Evolutionary conservation across 2,797 vertebrate genomes (phyloP), one percentile per base, ranked within the genome.

Genomic region (Clarias laeviceps): DNA sequence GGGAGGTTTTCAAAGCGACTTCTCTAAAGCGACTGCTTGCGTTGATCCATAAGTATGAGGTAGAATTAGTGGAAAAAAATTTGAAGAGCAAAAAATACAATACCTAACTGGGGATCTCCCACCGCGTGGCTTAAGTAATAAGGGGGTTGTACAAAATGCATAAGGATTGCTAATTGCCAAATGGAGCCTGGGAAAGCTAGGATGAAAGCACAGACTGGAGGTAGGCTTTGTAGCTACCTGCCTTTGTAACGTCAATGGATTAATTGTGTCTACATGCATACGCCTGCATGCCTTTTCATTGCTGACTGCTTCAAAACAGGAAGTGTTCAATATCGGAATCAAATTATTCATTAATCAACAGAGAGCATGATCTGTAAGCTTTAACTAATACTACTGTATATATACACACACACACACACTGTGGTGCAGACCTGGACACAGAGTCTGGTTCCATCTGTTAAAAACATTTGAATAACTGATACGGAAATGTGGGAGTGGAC

Each of bases 381-480:
- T 82, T 85, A 45, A 79, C 57, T 83, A 83, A 83, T 29, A 62
- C 32, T 29, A 34, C n/a, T 81, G 77, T 45, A 15, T 32, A 78
- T 61, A 57, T 68, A 66, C 32, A 64, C 65, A 27, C 40, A 80
- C 34, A 78, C 34, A 22, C 40, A 80, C 34, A 78, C 34, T 18
- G 14, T 59, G 14, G 9, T 7, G 77, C 24, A 50, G 50, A 54
- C 68, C 27, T 64, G 79, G 84, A 86, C 84, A 86, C 57, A 56
- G 82, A 66, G 61, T 82, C 70, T 64, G 59, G 40, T 86, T 20
- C 78, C 85, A 89, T 89, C 88, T 86, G 83, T 87, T 87, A 86
- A 76, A 84, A 86, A 80, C 72, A 91, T 92, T 92, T 92, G 91
- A 92, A 92, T 92, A 93, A 92, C 91, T 91, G 90, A 90, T 90